Percentiles rank a stretch among this genome's conserved stretches.
These are phyloP conservation scores for Stenolophus ochropezus DNA, from an alignment of 2,888 invertebrate species.

Conservation along the genomic window DNA sequence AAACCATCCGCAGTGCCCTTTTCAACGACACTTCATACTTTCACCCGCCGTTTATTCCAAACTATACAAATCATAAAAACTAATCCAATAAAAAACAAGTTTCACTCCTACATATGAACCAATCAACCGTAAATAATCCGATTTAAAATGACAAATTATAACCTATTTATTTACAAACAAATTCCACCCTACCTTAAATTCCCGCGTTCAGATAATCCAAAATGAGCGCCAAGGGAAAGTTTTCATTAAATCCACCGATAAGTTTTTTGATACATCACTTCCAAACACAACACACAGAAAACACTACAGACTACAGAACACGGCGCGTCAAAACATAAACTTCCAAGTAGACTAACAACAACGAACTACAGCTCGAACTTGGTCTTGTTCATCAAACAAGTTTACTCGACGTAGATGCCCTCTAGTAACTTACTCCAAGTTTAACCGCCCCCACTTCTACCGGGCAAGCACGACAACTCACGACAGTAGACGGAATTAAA, in stretches of 20 bases:
- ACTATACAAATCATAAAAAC: constrained; percentile 4
- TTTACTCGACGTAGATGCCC: constrained; percentile 20
- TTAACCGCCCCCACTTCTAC: constrained; percentile 50
- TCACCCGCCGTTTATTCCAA: constrained; percentile 41
- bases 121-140: constrained; percentile 44
- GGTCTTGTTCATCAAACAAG: constrained; percentile 37
- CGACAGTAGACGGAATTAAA: not conserved
- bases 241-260: constrained; percentile 28
- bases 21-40: constrained; percentile 54
- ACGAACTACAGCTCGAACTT: constrained; percentile 30
- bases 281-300: constrained; percentile 46
- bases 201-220: constrained; percentile 44
- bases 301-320: constrained; percentile 44
- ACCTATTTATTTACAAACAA: not conserved
- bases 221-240: constrained; percentile 5
- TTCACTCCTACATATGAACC: constrained; percentile 19
- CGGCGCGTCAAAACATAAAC: constrained; percentile 23
- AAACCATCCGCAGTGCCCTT: constrained; percentile 48
- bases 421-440: constrained; percentile 41
- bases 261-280: constrained; percentile 52
- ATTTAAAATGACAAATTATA: constrained; percentile 46
- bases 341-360: constrained; percentile 23
- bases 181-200: constrained; percentile 33
- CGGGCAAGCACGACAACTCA: constrained; percentile 5
- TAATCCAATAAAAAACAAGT: constrained; percentile 10